Base-by-base conservation (phyloP, 2,113 vertebrate species). In the Zingel zingel region DNA sequence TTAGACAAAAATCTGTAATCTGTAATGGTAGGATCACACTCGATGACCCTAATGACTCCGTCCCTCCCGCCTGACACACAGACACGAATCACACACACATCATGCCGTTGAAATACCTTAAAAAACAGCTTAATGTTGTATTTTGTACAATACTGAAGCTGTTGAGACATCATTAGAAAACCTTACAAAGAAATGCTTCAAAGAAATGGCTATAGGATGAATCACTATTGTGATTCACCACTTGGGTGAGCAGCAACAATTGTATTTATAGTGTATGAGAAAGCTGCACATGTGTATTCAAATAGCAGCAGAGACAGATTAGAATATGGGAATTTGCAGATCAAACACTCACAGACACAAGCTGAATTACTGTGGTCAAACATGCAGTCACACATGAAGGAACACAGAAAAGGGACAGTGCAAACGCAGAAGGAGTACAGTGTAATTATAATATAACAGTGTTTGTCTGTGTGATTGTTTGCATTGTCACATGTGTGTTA, bases 141-240 rank as follows among this genome's bases (percentile, higher is more conserved):
- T 61, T 48, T 21, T 23, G 6, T 21, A 33, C 43, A 70, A 23
- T n/a, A 36, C 50, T 19, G 19, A 65, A 27, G 33, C 18, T 57
- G 43, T 12, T 19, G 23, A 50, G n/a, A 59, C 14, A 79, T 21
- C 14, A 16, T 45, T 13, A 45, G 56, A 67, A 78, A 84, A 39
- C 6, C 18, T 6, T 7, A 12, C 14, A 63, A n/a, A n/a, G n/a
- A n/a, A n/a, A n/a, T n/a, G 76, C 81, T 48, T 81, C 66, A 5
- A 63, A 51, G 57, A 74, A 57, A 57, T 51, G 77, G 48, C 85
- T 47, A 53, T 50, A 67, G 30, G 82, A 81, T 90, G 91, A 91
- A 71, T 88, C 82, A 87, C 81, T 62, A 61, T 56, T 66, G 75
- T 90, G 88, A 93, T 82, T 91, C 85, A 90, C 57, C 54, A 74